A percentile compares a stretch with the other conserved stretches of the same genome.
Conservation (phyloP, 2,888 invertebrate genomes). For the Netelia virgata region DNA sequence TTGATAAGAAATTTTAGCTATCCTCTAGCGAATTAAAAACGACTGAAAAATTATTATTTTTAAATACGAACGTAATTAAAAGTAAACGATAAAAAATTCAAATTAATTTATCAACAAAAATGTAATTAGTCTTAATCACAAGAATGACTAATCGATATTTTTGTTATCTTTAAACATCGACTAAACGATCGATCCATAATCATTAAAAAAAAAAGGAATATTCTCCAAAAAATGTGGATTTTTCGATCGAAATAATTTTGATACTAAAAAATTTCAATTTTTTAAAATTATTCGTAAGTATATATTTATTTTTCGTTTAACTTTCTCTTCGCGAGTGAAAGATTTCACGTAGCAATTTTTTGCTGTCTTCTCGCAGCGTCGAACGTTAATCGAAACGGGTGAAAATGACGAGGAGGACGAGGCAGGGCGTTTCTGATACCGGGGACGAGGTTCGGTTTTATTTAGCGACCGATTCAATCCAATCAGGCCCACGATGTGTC, state of each 20-base stretch:
- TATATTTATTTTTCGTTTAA: background rate
- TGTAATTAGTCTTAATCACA: too few relatives aligned
- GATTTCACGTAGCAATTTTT: conserved; percentile 3
- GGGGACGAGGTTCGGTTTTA: conserved; percentile 70
- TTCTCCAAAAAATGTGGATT: background rate
- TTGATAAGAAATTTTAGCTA: background rate
- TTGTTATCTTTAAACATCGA: too few relatives aligned
- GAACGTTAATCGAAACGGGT: conserved; percentile 7
- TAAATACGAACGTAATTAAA: too few relatives aligned
- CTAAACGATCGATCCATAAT: too few relatives aligned
- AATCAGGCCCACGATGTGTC: conserved; percentile 80
- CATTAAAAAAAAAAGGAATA: too few relatives aligned
- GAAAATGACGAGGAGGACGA: background rate
- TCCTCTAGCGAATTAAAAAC: too few relatives aligned
- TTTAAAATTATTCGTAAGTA: background rate
- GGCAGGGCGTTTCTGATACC: conserved; percentile 28
- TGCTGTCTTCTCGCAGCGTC: background rate
- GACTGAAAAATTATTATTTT: too few relatives aligned
- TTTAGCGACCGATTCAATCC: conserved; percentile 72
- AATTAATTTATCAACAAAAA: too few relatives aligned
- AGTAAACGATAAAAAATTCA: too few relatives aligned
- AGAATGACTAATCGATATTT: too few relatives aligned
- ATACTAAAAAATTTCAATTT: background rate
- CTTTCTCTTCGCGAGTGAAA: background rate
- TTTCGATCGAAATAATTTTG: background rate